Base-by-base conservation (phyloP, 1,140 invertebrate species). In the Cherax quadricarinatus region DNA sequence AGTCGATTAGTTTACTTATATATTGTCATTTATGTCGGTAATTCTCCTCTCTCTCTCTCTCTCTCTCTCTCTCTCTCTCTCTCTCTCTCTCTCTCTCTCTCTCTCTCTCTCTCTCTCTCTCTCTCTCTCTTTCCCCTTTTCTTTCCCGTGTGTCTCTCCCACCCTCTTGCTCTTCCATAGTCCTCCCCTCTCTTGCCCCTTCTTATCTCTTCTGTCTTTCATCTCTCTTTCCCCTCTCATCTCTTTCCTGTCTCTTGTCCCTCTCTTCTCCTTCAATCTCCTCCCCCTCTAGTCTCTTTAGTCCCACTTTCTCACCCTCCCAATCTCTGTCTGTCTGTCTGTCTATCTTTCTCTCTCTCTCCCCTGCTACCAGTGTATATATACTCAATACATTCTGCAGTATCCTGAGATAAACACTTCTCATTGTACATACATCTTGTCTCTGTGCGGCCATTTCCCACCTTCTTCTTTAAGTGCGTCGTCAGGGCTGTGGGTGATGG, bases 241-340 rank as follows among this genome's bases (percentile, higher is more conserved):
- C 9, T 9, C 57, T 60, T 16, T 60, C 57, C 57, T 60, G 57
- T 66, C 62, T 21, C 62, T 21, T 18, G 10, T 21, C 62, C 16
- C 18, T 21, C 62, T 21, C 62, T 1, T 16, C 4, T 16, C 1
- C 62, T 66, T 18, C 16, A 14, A 9, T 14, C 12, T 14, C 12
- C 53, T 57, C 53, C 12, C 53, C 4, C 53, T 57, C 53, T 3
- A 7, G 6, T 14, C 12, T 14, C 12, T 14, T 57, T 3, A 9
- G 7, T 57, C 53, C 12, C 53, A 9, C 53, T 57, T 14, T 57
- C 53, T 57, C 53, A 9, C 53, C 12, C 53, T 82, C 48, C 53
- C 80, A 53, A 48, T 82, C 80, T 82, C 80, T 82, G 49, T 82
- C 80, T 82, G 12, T 82, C 80, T 82, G 49, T 82, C 57, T 82